Conservation (phyloP, 2,797 vertebrate genomes). For the Cottoperca gobio region DNA sequence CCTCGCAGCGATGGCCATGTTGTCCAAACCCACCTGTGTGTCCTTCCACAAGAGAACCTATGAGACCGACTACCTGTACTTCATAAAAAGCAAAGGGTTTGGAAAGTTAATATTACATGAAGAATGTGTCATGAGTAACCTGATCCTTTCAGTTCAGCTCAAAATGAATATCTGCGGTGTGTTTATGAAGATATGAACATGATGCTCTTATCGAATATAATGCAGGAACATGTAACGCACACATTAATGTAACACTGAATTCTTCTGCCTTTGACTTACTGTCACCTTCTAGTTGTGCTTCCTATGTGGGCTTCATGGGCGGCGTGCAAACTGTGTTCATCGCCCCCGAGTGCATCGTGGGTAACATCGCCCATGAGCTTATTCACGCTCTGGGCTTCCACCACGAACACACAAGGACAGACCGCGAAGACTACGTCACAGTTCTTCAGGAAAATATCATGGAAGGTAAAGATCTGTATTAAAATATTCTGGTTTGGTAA, state of each 20-base stretch:
- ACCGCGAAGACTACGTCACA: constrained; percentile 56
- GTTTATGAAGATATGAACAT: too few species aligned
- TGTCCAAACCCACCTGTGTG: constrained; percentile 70
- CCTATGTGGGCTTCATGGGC: constrained; percentile 66
- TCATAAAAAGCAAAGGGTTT: constrained; percentile 45
- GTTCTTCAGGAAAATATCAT: constrained; percentile 57
- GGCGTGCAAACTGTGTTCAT: constrained; percentile 59
- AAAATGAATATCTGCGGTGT: too few species aligned
- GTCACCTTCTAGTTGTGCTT: constrained; percentile 66
- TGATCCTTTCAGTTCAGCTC: not conserved
- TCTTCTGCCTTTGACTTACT: too few species aligned
- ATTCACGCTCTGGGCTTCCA: constrained; percentile 78
- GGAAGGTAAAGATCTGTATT: too few species aligned
- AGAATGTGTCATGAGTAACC: not conserved
- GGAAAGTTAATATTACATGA: not conserved
- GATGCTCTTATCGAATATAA: too few species aligned
- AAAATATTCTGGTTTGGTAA: too few species aligned
- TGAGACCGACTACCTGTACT: constrained; percentile 66
- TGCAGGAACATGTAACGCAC: too few species aligned
- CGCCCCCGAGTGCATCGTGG: constrained; percentile 19
- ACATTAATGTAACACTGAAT: too few species aligned
- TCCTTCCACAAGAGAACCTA: constrained; percentile 50
- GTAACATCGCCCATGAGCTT: constrained; percentile 81
- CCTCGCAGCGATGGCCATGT: constrained; percentile 58
- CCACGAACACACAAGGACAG: constrained; percentile 79